phyloP scores from a whole-genome alignment of 2,797 vertebrate genomes.

The Mormyrus proboscirostris region DNA sequence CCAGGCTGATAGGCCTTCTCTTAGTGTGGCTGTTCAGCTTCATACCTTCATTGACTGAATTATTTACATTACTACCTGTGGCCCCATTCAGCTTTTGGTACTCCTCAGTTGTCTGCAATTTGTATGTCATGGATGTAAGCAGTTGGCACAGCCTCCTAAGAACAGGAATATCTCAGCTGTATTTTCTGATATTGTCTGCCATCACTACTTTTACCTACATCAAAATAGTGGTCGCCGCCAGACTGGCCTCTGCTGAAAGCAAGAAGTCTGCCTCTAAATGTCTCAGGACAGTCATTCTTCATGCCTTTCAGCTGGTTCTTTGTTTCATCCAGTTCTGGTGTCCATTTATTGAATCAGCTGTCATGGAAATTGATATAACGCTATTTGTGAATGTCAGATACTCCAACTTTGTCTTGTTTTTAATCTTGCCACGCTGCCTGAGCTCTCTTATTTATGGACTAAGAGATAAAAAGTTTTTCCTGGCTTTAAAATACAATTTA shows the following conservation, averaged over 20 bases:
- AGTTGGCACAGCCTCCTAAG: constrained; percentile 28
- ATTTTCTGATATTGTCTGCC: constrained; percentile 21
- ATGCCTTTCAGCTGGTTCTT: constrained; percentile 29
- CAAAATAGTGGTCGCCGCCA: constrained; percentile 34
- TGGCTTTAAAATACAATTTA: constrained; percentile 20
- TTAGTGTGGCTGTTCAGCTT: constrained; percentile 29
- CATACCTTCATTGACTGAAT: constrained; percentile 9
- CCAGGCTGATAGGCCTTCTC: constrained; percentile 21
- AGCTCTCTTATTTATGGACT: constrained; percentile 31
- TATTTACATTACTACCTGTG: neutral
- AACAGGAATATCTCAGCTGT: neutral
- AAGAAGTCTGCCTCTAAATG: constrained; percentile 25
- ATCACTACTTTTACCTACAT: constrained; percentile 31
- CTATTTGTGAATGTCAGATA: constrained; percentile 19
- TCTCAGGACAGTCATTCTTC: constrained; percentile 25
- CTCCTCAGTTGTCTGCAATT: constrained; percentile 23
- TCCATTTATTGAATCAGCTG: constrained; percentile 24
- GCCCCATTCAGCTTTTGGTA: neutral
- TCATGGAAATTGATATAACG: constrained; percentile 17
- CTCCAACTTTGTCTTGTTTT: constrained; percentile 22
- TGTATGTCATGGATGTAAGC: constrained; percentile 9
- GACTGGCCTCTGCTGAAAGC: constrained; percentile 2
- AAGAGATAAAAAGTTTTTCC: constrained; percentile 24
- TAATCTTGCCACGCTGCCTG: constrained; percentile 26
- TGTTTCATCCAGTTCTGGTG: constrained; percentile 23